A percentile compares a stretch with the other conserved stretches of the same genome.
These are phyloP conservation scores for Thamnophis sirtalis DNA, from an alignment of 2,113 vertebrate species.

Conservation along the genomic window DNA sequence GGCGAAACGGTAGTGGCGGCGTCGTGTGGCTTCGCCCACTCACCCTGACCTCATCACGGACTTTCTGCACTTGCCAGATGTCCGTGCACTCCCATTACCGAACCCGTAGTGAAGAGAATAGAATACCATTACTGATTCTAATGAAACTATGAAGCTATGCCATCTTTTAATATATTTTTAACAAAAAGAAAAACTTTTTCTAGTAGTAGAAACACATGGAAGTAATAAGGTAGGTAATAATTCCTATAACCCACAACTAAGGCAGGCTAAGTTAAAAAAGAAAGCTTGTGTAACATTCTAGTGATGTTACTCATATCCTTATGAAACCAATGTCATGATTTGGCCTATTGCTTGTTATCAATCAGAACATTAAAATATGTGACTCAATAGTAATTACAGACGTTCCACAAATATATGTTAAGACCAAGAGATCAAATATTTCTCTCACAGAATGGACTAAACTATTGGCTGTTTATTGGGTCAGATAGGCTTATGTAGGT, in stretches of 20 bases:
- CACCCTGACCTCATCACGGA: too few relatives aligned
- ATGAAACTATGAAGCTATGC: not conserved
- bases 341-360: not conserved
- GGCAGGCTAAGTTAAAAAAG: not conserved
- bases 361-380: not conserved
- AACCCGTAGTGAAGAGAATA: too few relatives aligned
- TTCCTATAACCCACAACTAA: not conserved
- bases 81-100: too few relatives aligned
- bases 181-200: not conserved
- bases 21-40: too few relatives aligned
- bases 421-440: not conserved
- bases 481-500: not conserved
- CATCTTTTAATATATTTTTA: not conserved
- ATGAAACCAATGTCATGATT: not conserved
- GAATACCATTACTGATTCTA: not conserved
- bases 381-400: not conserved
- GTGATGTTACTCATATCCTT: not conserved
- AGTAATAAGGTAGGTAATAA: not conserved
- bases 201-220: not conserved
- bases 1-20: too few relatives aligned
- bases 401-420: not conserved
- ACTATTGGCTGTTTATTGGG: not conserved
- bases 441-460: not conserved
- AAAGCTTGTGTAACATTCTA: not conserved
- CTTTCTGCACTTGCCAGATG: too few relatives aligned